Base-by-base conservation (phyloP, 2,888 invertebrate species). In the Nomada ferruginata region DNA sequence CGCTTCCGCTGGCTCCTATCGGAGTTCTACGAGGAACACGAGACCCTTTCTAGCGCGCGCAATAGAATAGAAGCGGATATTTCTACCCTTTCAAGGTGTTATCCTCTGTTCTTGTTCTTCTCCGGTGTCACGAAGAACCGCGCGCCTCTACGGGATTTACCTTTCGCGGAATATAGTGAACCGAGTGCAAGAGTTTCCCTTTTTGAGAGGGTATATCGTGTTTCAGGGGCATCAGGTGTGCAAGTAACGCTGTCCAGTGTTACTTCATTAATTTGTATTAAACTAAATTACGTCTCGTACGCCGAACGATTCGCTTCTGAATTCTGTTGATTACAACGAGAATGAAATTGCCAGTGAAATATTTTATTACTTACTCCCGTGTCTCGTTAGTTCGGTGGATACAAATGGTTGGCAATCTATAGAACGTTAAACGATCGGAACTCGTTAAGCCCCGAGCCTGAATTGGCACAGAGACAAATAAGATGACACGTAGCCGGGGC, bases 401-500 rank as follows among this genome's bases (percentile, higher is more conserved):
- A 11, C 4, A 47, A 47, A 47, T 2, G 11, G 47, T 9, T 44
- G n/a, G 11, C 20, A 42, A 68, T 15, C 26, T 29, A 26, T 59
- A 20, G 57, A 64, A 57, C 15, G 53, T 23, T 68, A 13, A 57
- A 59, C 50, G 55, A 15, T 68, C n/a, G 47, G 36, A 20, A 7
- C 47, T n/a, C 7, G 18, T 42, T 11, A 57, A 53, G 57, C 57
- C 13, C 13, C 11, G 5, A 26, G 23, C 7, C 3, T 10, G 61
- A 76, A 70, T 75, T 55, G 50, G 23, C 42, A 13, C 15, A 36
- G 20, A 50, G 66, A 59, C 57, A 68, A 79, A 77, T 52, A 77
- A 76, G 50, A 60, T n/a, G 50, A 74, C 70, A 60, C 71, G 71
- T 42, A 66, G 81, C 23, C 26, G 15, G 36, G 53, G 57, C 61